Evolutionary conservation across 2,113 vertebrate species (phyloP), one percentile per base, ranked within the genome.

Genomic region (Pimephales promelas): DNA sequence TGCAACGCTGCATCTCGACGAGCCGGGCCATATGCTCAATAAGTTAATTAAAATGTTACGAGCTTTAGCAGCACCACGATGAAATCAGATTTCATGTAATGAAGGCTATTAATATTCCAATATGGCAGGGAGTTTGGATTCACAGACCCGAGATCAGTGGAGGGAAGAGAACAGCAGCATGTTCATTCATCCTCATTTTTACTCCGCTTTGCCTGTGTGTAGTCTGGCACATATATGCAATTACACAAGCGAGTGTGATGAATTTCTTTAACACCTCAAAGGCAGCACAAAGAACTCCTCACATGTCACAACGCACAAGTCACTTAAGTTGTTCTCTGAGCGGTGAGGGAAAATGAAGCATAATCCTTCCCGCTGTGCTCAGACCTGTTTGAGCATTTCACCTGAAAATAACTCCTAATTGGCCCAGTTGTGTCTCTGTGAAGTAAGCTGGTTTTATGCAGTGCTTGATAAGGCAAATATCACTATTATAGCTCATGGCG

Each of bases 21-120:
- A 89, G 90, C 86, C 90, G 90, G 91, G 88, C 91, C 89, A 90
- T 90, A 90, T 89, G 89, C 91, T 90, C 92, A 91, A 92, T 90
- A 89, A 90, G 24, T 89, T 92, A 91, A 93, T 93, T 93, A 91
- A 92, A 91, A 91, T 91, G 90, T 92, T 91, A 92, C 92, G 85
- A 90, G 86, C 91, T 87, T 89, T 88, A 86, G 87, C 87, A 87
- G 92, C 89, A 89, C 82, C 61, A 88, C 91, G 89, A 91, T 90
- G 89, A 93, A 93, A 92, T 92, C 91, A 81, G 92, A 93, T 92
- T 91, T 90, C 79, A 3, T 90, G 90, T 92, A 93, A 93, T 92
- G 90, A 93, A 90, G 88, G 91, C 92, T 92, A 93, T 94, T 93
- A 93, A 92, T 93, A 93, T 93, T 93, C 89, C 87, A 88, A 90